Conservation (phyloP, 2,113 vertebrate genomes). For the Brachyhypopomus gauderio region DNA sequence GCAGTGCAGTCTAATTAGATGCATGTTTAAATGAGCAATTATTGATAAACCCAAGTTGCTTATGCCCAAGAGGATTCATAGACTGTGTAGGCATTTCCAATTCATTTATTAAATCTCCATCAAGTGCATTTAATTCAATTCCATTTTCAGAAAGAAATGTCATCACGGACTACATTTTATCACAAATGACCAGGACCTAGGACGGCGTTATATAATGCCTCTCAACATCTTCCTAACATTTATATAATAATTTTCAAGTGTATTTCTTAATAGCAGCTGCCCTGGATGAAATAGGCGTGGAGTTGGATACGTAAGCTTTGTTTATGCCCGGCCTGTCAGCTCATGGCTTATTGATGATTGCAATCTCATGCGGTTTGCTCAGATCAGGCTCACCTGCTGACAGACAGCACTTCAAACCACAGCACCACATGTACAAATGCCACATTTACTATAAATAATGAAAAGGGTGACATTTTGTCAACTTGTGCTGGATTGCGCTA, state of each 20-base stretch:
- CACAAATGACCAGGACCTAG: slow-evolving; percentile 49
- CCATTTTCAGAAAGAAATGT: slow-evolving; percentile 43
- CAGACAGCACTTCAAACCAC: slow-evolving; percentile 64
- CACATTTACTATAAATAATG: slow-evolving; percentile 62
- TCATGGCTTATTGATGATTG: slow-evolving; percentile 73
- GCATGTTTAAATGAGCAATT: slow-evolving; percentile 62
- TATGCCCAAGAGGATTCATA: slow-evolving; percentile 45
- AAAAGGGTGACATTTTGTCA: slow-evolving; percentile 58
- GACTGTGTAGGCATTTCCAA: slow-evolving; percentile 48
- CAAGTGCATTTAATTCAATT: slow-evolving; percentile 53
- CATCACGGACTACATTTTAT: slow-evolving; percentile 41
- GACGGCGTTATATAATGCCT: slow-evolving; percentile 29
- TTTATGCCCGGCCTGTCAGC: slow-evolving; percentile 61
- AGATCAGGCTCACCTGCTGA: slow-evolving; percentile 64
- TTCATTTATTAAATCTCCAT: slow-evolving; percentile 50
- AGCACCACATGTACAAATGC: slow-evolving; percentile 44
- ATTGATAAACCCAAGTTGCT: slow-evolving; percentile 59
- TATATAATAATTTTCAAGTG: neutral
- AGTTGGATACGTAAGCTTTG: slow-evolving; percentile 37
- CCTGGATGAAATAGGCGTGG: neutral
- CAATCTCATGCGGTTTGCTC: slow-evolving; percentile 67
- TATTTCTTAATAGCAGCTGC: neutral
- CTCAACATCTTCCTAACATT: neutral
- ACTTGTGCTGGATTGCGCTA: slow-evolving; percentile 51
- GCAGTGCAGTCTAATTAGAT: slow-evolving; percentile 57